A percentile compares a stretch with the other conserved stretches of the same genome.
These are phyloP conservation scores for Kryphioiulus occultus DNA, from an alignment of 2,888 invertebrate species.

Conservation along the genomic window DNA sequence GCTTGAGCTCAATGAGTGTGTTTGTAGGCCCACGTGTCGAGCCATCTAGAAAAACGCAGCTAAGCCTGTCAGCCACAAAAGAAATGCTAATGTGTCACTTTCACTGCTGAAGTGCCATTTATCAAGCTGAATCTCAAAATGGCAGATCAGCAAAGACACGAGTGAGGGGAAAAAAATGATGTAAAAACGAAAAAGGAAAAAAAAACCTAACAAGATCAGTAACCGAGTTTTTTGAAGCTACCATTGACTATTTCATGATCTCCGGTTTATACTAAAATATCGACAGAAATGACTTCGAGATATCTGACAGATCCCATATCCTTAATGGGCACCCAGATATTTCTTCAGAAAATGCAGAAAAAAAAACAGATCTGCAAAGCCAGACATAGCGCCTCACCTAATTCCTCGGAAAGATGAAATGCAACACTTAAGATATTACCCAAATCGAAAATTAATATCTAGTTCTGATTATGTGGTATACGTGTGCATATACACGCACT, in stretches of 20 bases:
- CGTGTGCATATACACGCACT: no score
- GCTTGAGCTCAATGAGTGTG: slow-evolving; percentile 35
- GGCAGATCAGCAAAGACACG: background rate
- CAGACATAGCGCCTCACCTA: background rate
- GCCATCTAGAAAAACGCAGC: background rate
- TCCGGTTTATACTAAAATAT: background rate
- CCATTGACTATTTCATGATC: slow-evolving; percentile 13
- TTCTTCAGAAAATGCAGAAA: background rate
- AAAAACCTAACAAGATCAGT: background rate
- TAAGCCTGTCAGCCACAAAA: slow-evolving; percentile 44
- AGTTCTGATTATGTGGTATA: no score
- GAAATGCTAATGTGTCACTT: slow-evolving; percentile 49
- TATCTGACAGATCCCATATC: background rate
- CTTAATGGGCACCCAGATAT: background rate
- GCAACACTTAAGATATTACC: background rate
- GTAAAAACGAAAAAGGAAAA: background rate
- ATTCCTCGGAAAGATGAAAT: background rate
- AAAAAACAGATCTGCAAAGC: background rate
- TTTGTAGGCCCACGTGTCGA: slow-evolving; percentile 21
- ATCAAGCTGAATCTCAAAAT: slow-evolving; percentile 38
- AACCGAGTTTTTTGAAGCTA: background rate
- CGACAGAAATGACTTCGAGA: background rate
- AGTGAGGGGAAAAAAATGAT: background rate
- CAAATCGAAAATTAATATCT: background rate
- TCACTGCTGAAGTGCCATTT: slow-evolving; percentile 44